Percentiles rank a stretch among this genome's conserved stretches.
Evolutionary conservation across 2,797 vertebrate species (phyloP).

Genomic region (Trematomus bernacchii): DNA sequence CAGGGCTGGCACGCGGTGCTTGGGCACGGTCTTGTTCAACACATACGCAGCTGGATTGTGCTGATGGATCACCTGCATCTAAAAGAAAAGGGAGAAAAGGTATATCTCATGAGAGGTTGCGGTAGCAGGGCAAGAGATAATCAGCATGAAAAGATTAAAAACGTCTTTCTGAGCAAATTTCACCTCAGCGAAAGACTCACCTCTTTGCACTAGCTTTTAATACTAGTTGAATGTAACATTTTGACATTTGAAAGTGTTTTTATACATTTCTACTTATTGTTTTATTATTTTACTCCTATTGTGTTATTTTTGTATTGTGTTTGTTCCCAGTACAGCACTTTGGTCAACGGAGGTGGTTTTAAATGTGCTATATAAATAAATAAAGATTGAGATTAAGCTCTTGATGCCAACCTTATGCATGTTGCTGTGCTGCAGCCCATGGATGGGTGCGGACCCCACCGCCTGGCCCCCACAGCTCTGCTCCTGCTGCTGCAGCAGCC

Average conservation of each 20-base stretch:
- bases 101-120: neutral
- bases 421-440: conserved; percentile 69
- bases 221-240: no score
- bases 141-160: neutral
- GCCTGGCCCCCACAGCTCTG: conserved; percentile 78
- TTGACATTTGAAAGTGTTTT: no score
- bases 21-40: conserved; percentile 92
- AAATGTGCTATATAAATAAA: no score
- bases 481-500: conserved; percentile 76
- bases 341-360: no score
- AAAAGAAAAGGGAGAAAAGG: accelerated
- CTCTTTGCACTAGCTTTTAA: no score
- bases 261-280: no score
- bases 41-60: conserved; percentile 92
- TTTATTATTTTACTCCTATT: no score
- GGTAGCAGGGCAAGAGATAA: neutral
- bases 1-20: conserved; percentile 84
- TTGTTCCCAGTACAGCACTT: no score
- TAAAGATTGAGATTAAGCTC: no score
- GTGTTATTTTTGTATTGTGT: no score
- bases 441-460: conserved; percentile 61
- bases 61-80: conserved; percentile 89
- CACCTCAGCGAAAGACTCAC: no score
- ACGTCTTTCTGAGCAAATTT: no score
- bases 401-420: conserved; percentile 79